Base-by-base conservation (phyloP, 2,797 vertebrate genomes). In the Glyptemys insculpta region DNA sequence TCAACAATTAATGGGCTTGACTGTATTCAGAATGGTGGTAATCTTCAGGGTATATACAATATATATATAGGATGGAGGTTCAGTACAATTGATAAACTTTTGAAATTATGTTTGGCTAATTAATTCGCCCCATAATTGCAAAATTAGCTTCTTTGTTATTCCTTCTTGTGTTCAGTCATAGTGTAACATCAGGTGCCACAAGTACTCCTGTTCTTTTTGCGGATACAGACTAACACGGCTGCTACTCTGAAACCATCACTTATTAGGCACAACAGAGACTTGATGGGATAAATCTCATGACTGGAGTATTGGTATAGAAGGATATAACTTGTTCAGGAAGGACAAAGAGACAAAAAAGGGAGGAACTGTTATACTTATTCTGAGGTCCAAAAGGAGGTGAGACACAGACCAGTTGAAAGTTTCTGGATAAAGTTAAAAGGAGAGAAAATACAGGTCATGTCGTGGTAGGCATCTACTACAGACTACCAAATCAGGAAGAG, bases 1-100 rank as follows among this genome's bases (percentile, higher is more conserved):
- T 53, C 59, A 54, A 5, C 90, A 93, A 91, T 21, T 74, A 95
- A 96, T 89, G 93, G 87, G 5, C 93, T 94, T 95, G 94, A 95
- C 88, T 94, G 95, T 56, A 83, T 81, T 88, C 81, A 27, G 88
- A 96, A 95, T 81, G 7, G 79, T 34, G 49, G 76, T 0, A 49
- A 91, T 93, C 89, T 94, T 53, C 92, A 83, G 87, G 81, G 52
- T 10, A 49, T n/a, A n/a, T 6, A 3, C 62, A 57, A 21, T 23
- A 31, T 4, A 12, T 44, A 23, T 1, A 19, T 72, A 72, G 6
- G 19, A 72, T 37, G n/a, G 10, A 41, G 37, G 11, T 37, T 72
- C 18, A 1, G 1, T 21, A 19, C 23, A 47, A 85, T 0, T 57
- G 82, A 88, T 41, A 29, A 86, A 1, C 37, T 52, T 82, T 78